Conservation (phyloP, 1,140 invertebrate genomes). For the Cheumatopsyche charites region DNA sequence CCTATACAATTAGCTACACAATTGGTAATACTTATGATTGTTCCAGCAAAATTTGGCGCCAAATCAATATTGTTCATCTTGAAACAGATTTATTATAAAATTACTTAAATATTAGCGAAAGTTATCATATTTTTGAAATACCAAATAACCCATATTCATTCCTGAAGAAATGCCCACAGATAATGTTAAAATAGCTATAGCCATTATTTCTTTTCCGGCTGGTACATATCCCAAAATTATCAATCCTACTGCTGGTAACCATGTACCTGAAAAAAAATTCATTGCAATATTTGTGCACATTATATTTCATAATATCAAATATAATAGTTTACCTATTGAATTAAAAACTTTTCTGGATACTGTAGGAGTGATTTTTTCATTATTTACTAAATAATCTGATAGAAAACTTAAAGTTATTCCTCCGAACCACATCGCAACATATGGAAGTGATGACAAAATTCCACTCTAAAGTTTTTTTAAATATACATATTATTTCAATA, state of each 20-base stretch:
- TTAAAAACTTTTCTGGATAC: constrained; percentile 70
- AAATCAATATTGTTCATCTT: constrained; percentile 74
- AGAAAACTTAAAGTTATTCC: constrained; percentile 69
- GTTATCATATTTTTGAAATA: constrained; percentile 15
- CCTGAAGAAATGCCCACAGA: constrained; percentile 76
- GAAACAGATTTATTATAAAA: constrained; percentile 42
- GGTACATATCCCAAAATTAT: constrained; percentile 63
- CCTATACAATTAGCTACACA: constrained; percentile 70
- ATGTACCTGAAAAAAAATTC: constrained; percentile 59
- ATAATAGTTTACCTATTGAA: too few relatives aligned
- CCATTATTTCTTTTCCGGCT: constrained; percentile 56
- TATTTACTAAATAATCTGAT: constrained; percentile 67
- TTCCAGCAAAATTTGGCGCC: constrained; percentile 77
- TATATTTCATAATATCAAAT: too few relatives aligned
- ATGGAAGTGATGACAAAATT: constrained; percentile 78
- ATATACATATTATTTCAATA: too few relatives aligned
- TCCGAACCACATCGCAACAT: constrained; percentile 73
- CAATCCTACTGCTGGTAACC: constrained; percentile 64
- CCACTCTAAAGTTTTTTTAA: constrained; percentile 67
- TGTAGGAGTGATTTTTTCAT: constrained; percentile 60
- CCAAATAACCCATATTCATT: constrained; percentile 67
- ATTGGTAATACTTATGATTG: constrained; percentile 75
- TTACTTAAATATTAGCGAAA: too few relatives aligned
- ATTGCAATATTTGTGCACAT: too few relatives aligned
- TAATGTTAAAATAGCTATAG: constrained; percentile 64